Evolutionary conservation across 2,797 vertebrate genomes (phyloP), one percentile per base, ranked within the genome.

Genomic region (Eulemur mongoz): DNA sequence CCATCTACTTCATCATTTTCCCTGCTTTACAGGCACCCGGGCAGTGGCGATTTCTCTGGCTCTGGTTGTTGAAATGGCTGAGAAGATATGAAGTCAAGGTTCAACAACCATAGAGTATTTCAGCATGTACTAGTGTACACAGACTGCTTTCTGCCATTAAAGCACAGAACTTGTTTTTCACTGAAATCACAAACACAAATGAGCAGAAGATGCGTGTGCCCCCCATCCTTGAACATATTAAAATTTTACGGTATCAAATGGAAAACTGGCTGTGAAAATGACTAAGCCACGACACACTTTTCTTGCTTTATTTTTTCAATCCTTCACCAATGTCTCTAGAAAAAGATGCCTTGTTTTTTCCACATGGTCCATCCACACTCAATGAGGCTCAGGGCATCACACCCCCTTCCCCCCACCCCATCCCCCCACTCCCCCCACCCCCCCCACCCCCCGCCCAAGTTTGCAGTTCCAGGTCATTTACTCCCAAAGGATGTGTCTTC

Each of bases 261-360:
- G 72, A 92, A 87, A 87, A 75, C 11, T 67, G 50, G 14, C 52
- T 76, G 11, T 67, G 85, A 90, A 95, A 50, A 93, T 69, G 73
- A 94, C 14, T 9, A 6, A 87, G 22, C 15, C 59, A 14, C 12
- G 38, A 45, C n/a, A 63, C 10, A 52, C 57, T 88, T 91, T 25
- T 23, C 5, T 32, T 30, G 40, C 7, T 59, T 52, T 67, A 43
- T 38, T 52, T 45, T 61, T 2, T 12, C 1, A 81, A 38, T 81
- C 52, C 63, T 83, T 93, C 57, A 79, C 32, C 38, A 45, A 48
- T 40, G 2, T 50, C 45, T 86, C 86, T 67, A 43, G 84, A 69
- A 83, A 79, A 73, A 70, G 8, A 80, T 13, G 69, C 59, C 40
- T 81, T 8, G 0, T 48, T 67, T 95, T 18, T 52, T 78, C 48